Conservation (phyloP, 2,888 invertebrate genomes). For the Crepidodera aurea region DNA sequence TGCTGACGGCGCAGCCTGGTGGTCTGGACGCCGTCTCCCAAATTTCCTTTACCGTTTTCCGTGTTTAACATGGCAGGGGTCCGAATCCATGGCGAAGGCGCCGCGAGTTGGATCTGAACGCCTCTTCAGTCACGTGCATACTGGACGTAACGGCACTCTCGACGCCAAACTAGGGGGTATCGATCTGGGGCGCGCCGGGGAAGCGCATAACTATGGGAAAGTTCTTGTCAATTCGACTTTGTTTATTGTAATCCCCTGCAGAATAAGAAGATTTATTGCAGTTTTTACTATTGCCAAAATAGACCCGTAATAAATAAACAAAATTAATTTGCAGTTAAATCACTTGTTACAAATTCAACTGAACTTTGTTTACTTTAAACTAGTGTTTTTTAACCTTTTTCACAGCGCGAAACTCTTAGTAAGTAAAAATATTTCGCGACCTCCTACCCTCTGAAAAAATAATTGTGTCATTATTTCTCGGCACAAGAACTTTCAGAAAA, state of each 20-base stretch:
- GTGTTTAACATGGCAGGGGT: slow-evolving; percentile 50
- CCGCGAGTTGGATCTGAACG: slow-evolving; percentile 41
- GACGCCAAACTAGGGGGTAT: slow-evolving; percentile 39
- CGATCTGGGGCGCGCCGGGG: slow-evolving; percentile 39
- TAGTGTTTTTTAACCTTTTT: too few species aligned
- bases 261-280: background rate
- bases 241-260: background rate
- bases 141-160: slow-evolving; percentile 38
- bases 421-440: too few species aligned
- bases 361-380: too few species aligned
- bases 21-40: slow-evolving; percentile 52
- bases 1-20: slow-evolving; percentile 73
- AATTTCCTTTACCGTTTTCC: slow-evolving; percentile 43
- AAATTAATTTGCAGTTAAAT: too few species aligned
- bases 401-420: too few species aligned
- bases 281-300: too few species aligned
- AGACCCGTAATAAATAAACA: too few species aligned
- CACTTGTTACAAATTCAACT: too few species aligned
- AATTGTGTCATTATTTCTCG: too few species aligned
- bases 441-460: too few species aligned
- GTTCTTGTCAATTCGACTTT: slow-evolving; percentile 21
- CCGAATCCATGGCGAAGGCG: slow-evolving; percentile 50
- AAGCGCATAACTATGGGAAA: slow-evolving; percentile 5
- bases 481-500: too few species aligned
- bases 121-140: slow-evolving; percentile 51